Conservation (phyloP, 1,140 invertebrate genomes). For the Zaprionus gabonicus region DNA sequence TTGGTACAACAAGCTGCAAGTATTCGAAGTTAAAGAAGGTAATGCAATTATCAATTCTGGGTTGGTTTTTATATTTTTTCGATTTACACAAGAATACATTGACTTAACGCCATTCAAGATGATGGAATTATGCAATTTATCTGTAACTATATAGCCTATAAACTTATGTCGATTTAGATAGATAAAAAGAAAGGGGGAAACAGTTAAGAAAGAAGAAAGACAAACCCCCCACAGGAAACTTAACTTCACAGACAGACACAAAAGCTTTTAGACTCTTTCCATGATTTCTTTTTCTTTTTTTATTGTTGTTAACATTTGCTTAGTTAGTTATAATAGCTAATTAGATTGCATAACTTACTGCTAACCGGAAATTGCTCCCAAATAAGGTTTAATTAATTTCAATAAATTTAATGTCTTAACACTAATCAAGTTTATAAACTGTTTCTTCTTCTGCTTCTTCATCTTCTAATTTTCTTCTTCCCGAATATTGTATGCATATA, state of each 20-base stretch:
- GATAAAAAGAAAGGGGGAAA: not conserved
- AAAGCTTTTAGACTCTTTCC: slow-evolving; percentile 27
- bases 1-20: slow-evolving; percentile 82
- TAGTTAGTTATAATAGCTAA: slow-evolving; percentile 37
- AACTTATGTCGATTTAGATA: slow-evolving; percentile 15
- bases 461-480: not conserved
- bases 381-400: slow-evolving; percentile 6
- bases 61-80: slow-evolving; percentile 13
- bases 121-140: slow-evolving; percentile 29
- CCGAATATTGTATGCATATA: slow-evolving; percentile 21
- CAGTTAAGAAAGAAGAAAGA: not conserved
- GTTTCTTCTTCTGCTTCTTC: not conserved
- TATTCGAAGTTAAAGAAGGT: slow-evolving; percentile 68
- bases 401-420: slow-evolving; percentile 3
- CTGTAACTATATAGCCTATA: slow-evolving; percentile 22
- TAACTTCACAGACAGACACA: slow-evolving; percentile 41
- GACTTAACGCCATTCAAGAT: slow-evolving; percentile 38
- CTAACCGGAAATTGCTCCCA: slow-evolving; percentile 26
- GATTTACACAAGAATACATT: slow-evolving; percentile 23
- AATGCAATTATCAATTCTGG: slow-evolving; percentile 64
- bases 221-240: slow-evolving; percentile 8
- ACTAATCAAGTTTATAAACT: slow-evolving; percentile 32
- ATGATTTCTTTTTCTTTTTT: slow-evolving; percentile 12
- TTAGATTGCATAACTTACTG: slow-evolving; percentile 44
- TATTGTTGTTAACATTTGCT: slow-evolving; percentile 35